Percentiles rank a stretch among this genome's conserved stretches.
These are phyloP conservation scores for Burhinus bistriatus DNA, from an alignment of 2,113 vertebrate genomes.

Conservation along the genomic window DNA sequence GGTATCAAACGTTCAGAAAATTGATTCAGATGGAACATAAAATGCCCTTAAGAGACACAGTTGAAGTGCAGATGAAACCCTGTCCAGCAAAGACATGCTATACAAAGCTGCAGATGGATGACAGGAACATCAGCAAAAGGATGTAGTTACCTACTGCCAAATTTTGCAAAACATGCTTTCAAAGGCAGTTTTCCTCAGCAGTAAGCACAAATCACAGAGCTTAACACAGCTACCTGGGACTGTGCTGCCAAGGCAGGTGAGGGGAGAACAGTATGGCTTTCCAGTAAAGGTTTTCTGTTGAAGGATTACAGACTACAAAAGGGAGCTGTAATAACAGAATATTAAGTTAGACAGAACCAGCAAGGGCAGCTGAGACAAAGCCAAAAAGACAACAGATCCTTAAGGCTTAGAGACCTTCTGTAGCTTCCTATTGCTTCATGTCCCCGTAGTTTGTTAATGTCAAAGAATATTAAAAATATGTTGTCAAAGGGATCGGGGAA, in stretches of 20 bases:
- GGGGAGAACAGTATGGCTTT: not conserved
- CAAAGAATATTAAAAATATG: not conserved
- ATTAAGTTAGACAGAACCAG: not conserved
- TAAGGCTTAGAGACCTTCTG: not conserved
- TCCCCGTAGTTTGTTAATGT: not conserved
- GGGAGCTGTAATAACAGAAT: not conserved
- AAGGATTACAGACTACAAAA: not conserved
- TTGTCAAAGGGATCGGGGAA: not conserved
- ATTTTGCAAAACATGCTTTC: conserved; percentile 1
- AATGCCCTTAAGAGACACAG: conserved; percentile 14
- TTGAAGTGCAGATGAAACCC: not conserved
- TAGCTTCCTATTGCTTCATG: not conserved
- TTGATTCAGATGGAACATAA: conserved; percentile 5
- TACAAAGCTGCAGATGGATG: conserved; percentile 1
- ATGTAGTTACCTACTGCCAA: not conserved
- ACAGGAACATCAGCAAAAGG: conserved; percentile 24
- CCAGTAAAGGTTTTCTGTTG: not conserved
- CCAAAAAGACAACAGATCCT: not conserved
- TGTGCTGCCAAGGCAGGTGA: not conserved
- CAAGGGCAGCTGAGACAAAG: conserved; percentile 15
- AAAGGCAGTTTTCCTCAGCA: conserved; percentile 20
- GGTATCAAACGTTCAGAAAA: not conserved
- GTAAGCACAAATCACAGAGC: not conserved
- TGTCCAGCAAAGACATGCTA: not conserved
- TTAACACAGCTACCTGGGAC: not conserved